phyloP scores from a whole-genome alignment of 2,888 invertebrate species.

The Brachyopa scutellaris region DNA sequence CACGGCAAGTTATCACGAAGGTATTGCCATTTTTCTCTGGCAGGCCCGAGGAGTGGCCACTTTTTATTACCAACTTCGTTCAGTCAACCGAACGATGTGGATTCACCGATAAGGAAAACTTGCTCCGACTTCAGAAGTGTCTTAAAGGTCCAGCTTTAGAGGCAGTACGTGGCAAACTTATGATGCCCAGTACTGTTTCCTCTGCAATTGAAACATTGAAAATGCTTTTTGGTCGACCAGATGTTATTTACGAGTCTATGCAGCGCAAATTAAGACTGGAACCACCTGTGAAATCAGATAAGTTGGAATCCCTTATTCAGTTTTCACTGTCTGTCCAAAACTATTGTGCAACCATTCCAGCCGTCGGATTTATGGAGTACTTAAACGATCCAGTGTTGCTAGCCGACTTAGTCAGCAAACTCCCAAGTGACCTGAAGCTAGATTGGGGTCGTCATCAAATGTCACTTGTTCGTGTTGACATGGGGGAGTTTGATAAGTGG shows the following conservation, averaged over 20 bases:
- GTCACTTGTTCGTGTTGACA: not conserved
- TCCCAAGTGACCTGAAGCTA: slow-evolving; percentile 44
- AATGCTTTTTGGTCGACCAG: slow-evolving; percentile 56
- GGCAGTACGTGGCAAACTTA: slow-evolving; percentile 49
- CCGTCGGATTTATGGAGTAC: too few species aligned
- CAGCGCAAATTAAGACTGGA: slow-evolving; percentile 2
- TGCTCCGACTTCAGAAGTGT: slow-evolving; percentile 53
- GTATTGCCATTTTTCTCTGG: slow-evolving; percentile 50
- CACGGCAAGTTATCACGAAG: slow-evolving; percentile 34
- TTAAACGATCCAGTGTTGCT: slow-evolving; percentile 53
- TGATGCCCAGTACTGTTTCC: slow-evolving; percentile 51
- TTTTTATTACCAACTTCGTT: slow-evolving; percentile 62
- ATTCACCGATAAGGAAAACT: slow-evolving; percentile 58
- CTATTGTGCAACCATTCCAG: too few species aligned
- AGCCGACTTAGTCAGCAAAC: slow-evolving; percentile 26
- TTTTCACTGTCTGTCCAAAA: too few species aligned
- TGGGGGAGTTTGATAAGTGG: slow-evolving; percentile 29
- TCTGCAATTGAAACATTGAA: slow-evolving; percentile 44
- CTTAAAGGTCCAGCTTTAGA: slow-evolving; percentile 44
- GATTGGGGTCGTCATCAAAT: slow-evolving; percentile 30
- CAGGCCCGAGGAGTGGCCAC: slow-evolving; percentile 54
- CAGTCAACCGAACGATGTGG: slow-evolving; percentile 65
- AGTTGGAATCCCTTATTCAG: too few species aligned
- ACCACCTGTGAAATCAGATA: slow-evolving; percentile 23
- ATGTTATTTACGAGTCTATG: slow-evolving; percentile 37